These are phyloP conservation scores for Sarcophaga rosellei DNA, from an alignment of 2,888 invertebrate species.

Conservation along the genomic window DNA sequence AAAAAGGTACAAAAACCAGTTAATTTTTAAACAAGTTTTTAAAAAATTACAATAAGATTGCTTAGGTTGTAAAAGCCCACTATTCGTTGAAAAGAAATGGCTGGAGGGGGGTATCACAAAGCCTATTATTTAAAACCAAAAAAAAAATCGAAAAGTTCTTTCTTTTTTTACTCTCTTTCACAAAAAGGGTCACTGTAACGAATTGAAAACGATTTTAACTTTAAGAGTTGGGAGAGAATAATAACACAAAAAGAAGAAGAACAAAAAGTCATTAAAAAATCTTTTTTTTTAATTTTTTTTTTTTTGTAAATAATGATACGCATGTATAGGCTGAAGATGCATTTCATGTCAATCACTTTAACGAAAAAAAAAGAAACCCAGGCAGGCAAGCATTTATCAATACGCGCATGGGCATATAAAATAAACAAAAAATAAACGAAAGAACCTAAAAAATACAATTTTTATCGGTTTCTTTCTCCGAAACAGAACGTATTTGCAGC, in stretches of 20 bases:
- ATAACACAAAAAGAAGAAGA: not conserved
- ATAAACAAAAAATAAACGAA: not conserved
- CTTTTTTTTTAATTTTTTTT: not conserved
- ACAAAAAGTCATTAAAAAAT: not conserved
- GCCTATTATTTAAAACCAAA: slow-evolving; percentile 43
- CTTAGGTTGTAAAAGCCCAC: too few species aligned
- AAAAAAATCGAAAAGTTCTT: slow-evolving; percentile 9
- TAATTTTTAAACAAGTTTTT: too few species aligned
- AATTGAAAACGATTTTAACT: slow-evolving; percentile 30
- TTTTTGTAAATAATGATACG: not conserved
- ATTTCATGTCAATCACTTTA: slow-evolving; percentile 49
- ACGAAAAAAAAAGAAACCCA: not conserved
- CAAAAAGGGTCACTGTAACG: slow-evolving; percentile 54
- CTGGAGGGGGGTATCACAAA: not conserved
- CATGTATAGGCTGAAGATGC: slow-evolving; percentile 23
- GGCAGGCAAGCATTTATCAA: not conserved
- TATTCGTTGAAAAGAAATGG: not conserved
- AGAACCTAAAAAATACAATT: not conserved
- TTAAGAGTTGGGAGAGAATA: not conserved
- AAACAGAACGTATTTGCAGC: not conserved
- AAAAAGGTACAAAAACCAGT: too few species aligned
- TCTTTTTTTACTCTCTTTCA: slow-evolving; percentile 5
- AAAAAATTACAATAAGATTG: too few species aligned
- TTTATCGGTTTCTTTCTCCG: slow-evolving; percentile 19
- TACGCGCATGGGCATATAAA: not conserved